Evolutionary conservation across 2,797 vertebrate species (phyloP).

Genomic region (Myotis daubentonii): DNA sequence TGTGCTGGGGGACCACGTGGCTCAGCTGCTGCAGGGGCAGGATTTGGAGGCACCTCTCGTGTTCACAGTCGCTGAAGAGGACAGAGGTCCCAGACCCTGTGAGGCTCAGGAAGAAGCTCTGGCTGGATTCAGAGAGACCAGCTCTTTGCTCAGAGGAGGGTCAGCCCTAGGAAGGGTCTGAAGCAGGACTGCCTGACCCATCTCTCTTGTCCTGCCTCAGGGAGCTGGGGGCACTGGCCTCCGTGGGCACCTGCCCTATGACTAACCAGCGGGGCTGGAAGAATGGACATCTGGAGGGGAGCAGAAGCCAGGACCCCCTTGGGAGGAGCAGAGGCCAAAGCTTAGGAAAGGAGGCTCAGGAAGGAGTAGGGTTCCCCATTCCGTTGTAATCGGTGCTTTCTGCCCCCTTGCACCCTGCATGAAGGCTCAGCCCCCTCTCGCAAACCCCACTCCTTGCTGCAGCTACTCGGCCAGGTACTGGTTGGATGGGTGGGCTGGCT

Average conservation of each 20-base stretch:
- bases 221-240: neutral
- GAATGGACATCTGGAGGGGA: neutral
- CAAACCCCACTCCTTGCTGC: neutral
- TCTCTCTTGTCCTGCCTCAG: neutral
- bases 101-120: neutral
- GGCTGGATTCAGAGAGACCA: neutral
- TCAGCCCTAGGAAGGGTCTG: slow-evolving; percentile 5
- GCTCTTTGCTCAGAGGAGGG: neutral
- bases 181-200: neutral
- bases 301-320: neutral
- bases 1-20: neutral
- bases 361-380: slow-evolving; percentile 31
- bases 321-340: neutral
- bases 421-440: slow-evolving; percentile 61
- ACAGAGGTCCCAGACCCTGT: rapidly evolving
- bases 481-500: neutral
- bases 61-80: neutral
- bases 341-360: neutral
- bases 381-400: slow-evolving; percentile 75
- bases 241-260: neutral
- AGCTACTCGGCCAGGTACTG: neutral
- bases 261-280: neutral
- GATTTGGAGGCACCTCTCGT: neutral
- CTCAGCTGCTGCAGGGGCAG: slow-evolving; percentile 11
- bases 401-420: slow-evolving; percentile 56